Percentiles rank a stretch among this genome's conserved stretches.
Evolutionary conservation across 2,888 invertebrate genomes (phyloP).

Genomic region (Bombylius discolor): DNA sequence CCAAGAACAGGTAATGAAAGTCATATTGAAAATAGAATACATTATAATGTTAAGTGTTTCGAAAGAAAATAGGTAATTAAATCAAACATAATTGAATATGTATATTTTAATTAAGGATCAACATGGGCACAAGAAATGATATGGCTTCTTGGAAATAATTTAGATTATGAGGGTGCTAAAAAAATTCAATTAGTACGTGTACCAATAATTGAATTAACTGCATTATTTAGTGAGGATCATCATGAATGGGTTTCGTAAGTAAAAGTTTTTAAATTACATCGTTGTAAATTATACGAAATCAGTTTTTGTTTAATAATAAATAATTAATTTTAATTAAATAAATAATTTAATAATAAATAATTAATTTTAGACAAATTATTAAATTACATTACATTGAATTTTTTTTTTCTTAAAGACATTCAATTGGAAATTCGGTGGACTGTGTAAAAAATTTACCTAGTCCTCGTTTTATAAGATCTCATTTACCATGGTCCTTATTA

Average conservation of each 20-base stretch:
- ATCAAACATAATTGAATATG: not conserved
- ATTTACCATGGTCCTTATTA: slow-evolving; percentile 53
- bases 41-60: not conserved
- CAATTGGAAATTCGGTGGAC: slow-evolving; percentile 57
- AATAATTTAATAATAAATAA: too few relatives aligned
- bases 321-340: slow-evolving; percentile 31
- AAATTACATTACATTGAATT: not conserved
- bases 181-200: slow-evolving; percentile 43
- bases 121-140: slow-evolving; percentile 92
- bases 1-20: slow-evolving; percentile 64
- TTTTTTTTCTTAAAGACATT: slow-evolving; percentile 14
- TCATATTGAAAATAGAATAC: not conserved
- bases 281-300: too few relatives aligned
- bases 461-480: slow-evolving; percentile 63
- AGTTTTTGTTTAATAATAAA: too few relatives aligned
- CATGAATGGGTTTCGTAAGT: slow-evolving; percentile 45
- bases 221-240: slow-evolving; percentile 48
- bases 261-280: too few relatives aligned
- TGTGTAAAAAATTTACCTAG: slow-evolving; percentile 52
- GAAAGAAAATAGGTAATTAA: not conserved
- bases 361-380: too few relatives aligned
- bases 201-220: slow-evolving; percentile 60
- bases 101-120: slow-evolving; percentile 46
- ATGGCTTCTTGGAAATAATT: slow-evolving; percentile 71
- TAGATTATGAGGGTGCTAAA: slow-evolving; percentile 63